phyloP scores from a whole-genome alignment of 2,797 vertebrate genomes.

The Merluccius polli region DNA sequence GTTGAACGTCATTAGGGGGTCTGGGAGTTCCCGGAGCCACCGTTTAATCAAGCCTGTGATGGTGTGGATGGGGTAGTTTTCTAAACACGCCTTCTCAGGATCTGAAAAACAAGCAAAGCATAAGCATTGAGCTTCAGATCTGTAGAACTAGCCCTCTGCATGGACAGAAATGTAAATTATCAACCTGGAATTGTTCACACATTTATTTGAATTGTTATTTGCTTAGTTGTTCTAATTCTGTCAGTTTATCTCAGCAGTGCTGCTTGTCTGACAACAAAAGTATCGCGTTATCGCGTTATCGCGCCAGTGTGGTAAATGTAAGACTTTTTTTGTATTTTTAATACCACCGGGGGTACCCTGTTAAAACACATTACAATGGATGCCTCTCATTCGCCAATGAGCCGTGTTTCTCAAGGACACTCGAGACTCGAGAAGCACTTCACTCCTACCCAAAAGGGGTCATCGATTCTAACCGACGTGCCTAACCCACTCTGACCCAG shows the following conservation, averaged over 20 bases:
- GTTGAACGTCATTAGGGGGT: conserved; percentile 91
- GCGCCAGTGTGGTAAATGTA: too few relatives aligned
- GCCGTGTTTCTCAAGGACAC: neutral
- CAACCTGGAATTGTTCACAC: too few relatives aligned
- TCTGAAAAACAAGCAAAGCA: conserved; percentile 65
- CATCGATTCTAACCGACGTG: neutral
- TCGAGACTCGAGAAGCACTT: neutral
- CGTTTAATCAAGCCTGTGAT: conserved; percentile 90
- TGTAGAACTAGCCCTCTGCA: neutral
- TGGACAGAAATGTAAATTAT: conserved; percentile 1
- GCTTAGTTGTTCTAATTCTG: too few relatives aligned
- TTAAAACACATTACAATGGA: neutral
- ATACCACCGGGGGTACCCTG: too few relatives aligned
- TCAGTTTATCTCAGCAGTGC: too few relatives aligned
- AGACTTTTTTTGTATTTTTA: too few relatives aligned
- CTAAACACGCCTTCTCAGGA: conserved; percentile 73
- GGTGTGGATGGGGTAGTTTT: conserved; percentile 92
- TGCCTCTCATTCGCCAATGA: neutral
- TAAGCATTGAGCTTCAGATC: neutral
- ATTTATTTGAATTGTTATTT: too few relatives aligned
- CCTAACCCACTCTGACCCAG: neutral
- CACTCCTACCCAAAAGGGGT: neutral
- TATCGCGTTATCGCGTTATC: too few relatives aligned
- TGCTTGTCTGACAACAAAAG: too few relatives aligned
- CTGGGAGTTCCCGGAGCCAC: conserved; percentile 92